phyloP scores from a whole-genome alignment of 37 sponge, comb jelly and placozoan genomes.

The Petrosia ficiformis region DNA sequence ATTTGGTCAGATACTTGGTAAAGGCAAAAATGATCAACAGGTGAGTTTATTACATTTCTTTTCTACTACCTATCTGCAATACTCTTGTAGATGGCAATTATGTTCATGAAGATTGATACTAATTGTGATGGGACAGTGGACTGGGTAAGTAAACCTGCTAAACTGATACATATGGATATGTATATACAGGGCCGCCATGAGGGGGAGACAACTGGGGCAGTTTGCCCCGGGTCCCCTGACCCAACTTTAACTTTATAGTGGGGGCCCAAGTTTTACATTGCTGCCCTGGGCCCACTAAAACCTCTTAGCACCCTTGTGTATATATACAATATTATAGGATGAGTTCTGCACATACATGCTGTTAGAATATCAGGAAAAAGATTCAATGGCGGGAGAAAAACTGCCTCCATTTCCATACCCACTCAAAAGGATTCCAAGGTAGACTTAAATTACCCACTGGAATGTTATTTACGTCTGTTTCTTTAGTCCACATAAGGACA shows the following conservation, averaged over 20 bases:
- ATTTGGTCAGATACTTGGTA: slow-evolving; percentile 73
- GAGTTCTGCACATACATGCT: slow-evolving; percentile 98
- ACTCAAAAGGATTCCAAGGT: slow-evolving; percentile 41
- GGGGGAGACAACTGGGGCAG: too few relatives aligned
- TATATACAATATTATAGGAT: slow-evolving; percentile 41
- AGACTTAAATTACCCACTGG: background rate
- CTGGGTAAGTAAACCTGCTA: slow-evolving; percentile 59
- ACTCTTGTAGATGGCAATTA: slow-evolving; percentile 52
- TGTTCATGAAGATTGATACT: slow-evolving; percentile 96
- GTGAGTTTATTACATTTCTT: too few relatives aligned
- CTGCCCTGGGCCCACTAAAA: too few relatives aligned
- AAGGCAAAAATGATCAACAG: slow-evolving; percentile 60
- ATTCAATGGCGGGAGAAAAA: slow-evolving; percentile 74
- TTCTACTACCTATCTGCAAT: too few relatives aligned
- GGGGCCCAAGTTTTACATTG: too few relatives aligned
- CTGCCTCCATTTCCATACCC: slow-evolving; percentile 73
- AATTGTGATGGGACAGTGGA: slow-evolving; percentile 88
- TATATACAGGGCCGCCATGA: too few relatives aligned
- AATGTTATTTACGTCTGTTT: background rate
- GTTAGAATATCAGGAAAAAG: slow-evolving; percentile 88
- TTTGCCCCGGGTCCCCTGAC: too few relatives aligned
- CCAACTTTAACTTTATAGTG: too few relatives aligned
- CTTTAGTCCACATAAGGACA: slow-evolving; percentile 46
- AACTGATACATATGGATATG: background rate
- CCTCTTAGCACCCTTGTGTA: background rate